Base-by-base conservation (phyloP, 2,888 invertebrate species). In the Acanthosepion lycidas region DNA sequence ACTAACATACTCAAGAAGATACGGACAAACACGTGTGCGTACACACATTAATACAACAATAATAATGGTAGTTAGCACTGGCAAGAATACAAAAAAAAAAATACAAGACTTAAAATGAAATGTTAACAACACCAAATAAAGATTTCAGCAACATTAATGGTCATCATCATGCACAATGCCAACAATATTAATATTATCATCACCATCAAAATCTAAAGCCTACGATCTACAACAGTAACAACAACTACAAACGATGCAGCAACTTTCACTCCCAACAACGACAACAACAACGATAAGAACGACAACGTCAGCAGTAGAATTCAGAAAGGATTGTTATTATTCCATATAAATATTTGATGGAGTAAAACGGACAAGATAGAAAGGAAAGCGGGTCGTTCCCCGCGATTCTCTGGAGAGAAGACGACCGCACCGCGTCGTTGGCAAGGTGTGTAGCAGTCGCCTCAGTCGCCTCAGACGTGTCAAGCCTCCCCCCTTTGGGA, bases 401-500 rank as follows among this genome's bases (percentile, higher is more conserved):
- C 42, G 20, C 28, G 51, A 93, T 49, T 93, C 92, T 93, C 92
- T 18, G 51, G 92, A 93, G 92, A 93, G 92, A 51, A 51, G 92
- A n/a, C n/a, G 53, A 53, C 92, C 49, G 42, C 53, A 93, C 51
- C 49, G 53, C 51, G n/a, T 93, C 92, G 49, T 33, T 51, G n/a
- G 92, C 49, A 51, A 93, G 92, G 92, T 93, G 92, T 93, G 92
- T 51, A 53, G 51, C n/a, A 93, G 49, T 93, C 92, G 92, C 92
- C 92, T 93, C 92, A 49, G 53, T 49, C 92, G 53, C 18, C 49
- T n/a, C n/a, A 93, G 78, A 93, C 92, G 92, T 93, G 92, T 93
- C 92, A 93, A 93, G 49, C 49, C 92, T 51, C 92, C 92, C 49
- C 92, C 92, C 51, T 49, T 49, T 49, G 92, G 92, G 51, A 93